Percentiles rank a stretch among this genome's conserved stretches.
These are phyloP conservation scores for Peromyscus leucopus DNA, from an alignment of 2,113 vertebrate species.

Conservation along the genomic window DNA sequence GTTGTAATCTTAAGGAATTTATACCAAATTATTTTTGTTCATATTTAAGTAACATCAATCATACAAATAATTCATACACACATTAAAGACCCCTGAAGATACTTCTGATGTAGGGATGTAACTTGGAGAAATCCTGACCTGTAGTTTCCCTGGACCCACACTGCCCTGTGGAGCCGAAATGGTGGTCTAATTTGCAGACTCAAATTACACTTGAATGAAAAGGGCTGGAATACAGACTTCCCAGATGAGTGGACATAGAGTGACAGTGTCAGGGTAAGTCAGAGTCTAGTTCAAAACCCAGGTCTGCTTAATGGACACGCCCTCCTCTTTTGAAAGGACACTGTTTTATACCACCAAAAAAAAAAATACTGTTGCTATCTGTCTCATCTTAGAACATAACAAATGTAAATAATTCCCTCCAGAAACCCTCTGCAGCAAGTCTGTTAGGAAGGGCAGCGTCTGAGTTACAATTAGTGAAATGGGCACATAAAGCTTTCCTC, in stretches of 20 bases:
- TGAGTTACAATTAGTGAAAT: constrained; percentile 16
- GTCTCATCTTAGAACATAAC: constrained; percentile 27
- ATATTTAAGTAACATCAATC: background rate
- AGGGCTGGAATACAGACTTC: background rate
- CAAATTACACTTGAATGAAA: background rate
- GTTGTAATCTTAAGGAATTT: constrained; percentile 17
- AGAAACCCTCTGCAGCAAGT: constrained; percentile 18
- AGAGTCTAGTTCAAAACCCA: background rate
- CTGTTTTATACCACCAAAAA: constrained; percentile 17
- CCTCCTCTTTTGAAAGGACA: background rate
- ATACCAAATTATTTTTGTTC: constrained; percentile 9
- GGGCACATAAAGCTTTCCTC: background rate
- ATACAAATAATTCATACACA: constrained; percentile 38
- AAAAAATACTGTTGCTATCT: constrained; percentile 24
- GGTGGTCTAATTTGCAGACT: background rate
- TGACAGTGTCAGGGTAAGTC: background rate
- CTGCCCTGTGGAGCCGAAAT: background rate
- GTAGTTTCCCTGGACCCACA: background rate
- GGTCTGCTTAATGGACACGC: background rate
- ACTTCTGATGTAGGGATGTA: background rate
- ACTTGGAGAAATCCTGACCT: background rate
- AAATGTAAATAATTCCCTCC: constrained; percentile 10
- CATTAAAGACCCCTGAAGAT: background rate
- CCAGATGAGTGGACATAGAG: background rate
- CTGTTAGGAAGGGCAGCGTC: constrained; percentile 14